These are phyloP conservation scores for Cantharis nigra DNA, from an alignment of 2,888 invertebrate genomes.

Conservation along the genomic window DNA sequence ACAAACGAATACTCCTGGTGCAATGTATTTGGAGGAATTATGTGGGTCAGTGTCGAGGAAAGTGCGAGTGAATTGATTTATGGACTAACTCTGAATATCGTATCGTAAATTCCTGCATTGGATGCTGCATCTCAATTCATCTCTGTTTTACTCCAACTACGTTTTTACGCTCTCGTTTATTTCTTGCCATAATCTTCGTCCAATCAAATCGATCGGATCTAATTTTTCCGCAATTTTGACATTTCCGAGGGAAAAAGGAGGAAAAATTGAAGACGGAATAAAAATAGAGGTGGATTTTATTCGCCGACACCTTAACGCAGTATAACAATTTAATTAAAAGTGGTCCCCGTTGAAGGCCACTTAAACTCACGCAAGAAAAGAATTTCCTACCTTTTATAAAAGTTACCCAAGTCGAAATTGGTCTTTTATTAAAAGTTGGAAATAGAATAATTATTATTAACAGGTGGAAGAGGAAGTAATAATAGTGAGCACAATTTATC, in stretches of 20 bases:
- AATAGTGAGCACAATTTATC: not conserved
- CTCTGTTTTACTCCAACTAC: constrained; percentile 15
- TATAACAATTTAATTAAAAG: constrained; percentile 24
- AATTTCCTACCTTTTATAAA: constrained; percentile 17
- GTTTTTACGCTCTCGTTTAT: constrained; percentile 16
- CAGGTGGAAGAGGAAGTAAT: not conserved
- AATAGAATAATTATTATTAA: not conserved
- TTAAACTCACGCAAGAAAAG: constrained; percentile 26
- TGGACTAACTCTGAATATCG: constrained; percentile 33
- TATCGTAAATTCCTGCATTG: constrained; percentile 30
- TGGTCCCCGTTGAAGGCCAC: constrained; percentile 18
- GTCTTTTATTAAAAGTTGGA: not conserved
- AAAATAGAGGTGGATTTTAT: not conserved
- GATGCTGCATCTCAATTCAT: constrained; percentile 26
- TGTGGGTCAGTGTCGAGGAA: constrained; percentile 43
- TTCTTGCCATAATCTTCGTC: constrained; percentile 7
- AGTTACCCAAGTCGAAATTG: not conserved
- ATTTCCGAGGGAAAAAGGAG: not conserved
- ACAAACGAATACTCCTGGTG: constrained; percentile 26
- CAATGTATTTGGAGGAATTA: constrained; percentile 25
- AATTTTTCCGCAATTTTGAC: no score
- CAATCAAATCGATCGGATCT: not conserved
- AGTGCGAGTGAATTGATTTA: constrained; percentile 43
- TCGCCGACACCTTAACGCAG: not conserved
- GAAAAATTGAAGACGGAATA: not conserved